Base-by-base conservation (phyloP, 2,888 invertebrate genomes). In the Hipparchia sbordonii region DNA sequence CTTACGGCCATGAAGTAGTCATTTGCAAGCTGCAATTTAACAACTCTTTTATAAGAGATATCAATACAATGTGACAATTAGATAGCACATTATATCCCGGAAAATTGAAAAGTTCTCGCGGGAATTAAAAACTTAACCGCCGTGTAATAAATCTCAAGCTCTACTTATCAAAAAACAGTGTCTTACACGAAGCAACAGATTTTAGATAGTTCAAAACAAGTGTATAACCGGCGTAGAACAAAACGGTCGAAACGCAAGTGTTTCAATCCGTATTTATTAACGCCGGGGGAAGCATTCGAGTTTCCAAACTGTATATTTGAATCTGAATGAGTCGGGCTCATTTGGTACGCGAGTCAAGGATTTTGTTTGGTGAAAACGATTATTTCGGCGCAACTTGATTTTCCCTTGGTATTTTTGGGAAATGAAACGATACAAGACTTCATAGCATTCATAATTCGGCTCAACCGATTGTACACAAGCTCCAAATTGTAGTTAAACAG, bases 261-360 rank as follows among this genome's bases (percentile, higher is more conserved):
- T 72, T 76, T 71, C 78, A 79, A 79, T 79, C 75, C 74, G 74
- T 76, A 76, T 78, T 79, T 79, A 79, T 79, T 78, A 77, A 78
- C 79, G 76, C 67, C 79, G 71, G 63, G 79, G 79, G 79, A 79
- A 74, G 74, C 73, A 74, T 79, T 74, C 33, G 65, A 74, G 67
- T 74, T 74, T 59, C 70, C 62, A 72, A 72, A 74, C 74, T 74
- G 74, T 75, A 74, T 73, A 76, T 76, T 76, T 76, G 76, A 73
- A 76, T 76, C 73, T 39, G 72, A 76, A 76, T 77, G 74, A 76
- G 70, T 60, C 61, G 61, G 67, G 70, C 68, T 74, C 73, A 74
- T 77, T 74, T 74, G 68, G 73, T 74, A 74, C 72, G 68, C 72
- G 68, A 57, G 67, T 74, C 74, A 70, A 70, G 67, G 61, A 68